phyloP scores from a whole-genome alignment of 2,888 invertebrate genomes.

The Petrophora chlorosata region DNA sequence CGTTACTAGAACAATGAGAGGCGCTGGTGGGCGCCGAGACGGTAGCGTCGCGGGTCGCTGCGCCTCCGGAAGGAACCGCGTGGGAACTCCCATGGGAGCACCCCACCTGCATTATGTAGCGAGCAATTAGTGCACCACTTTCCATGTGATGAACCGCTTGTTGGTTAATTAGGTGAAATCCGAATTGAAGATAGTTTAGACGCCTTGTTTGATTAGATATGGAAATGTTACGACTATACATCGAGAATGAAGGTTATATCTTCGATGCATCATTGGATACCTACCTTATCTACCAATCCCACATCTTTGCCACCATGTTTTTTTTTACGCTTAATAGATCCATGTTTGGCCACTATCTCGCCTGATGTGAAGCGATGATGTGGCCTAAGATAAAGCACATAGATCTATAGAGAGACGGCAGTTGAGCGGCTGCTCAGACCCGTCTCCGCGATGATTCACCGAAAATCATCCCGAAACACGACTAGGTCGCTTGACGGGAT shows the following conservation, averaged over 20 bases:
- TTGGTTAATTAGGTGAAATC: conserved; percentile 21
- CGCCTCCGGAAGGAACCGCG: conserved; percentile 78
- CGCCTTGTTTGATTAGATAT: background rate
- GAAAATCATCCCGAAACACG: no score
- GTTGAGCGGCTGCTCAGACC: no score
- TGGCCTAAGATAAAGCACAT: no score
- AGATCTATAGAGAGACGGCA: no score
- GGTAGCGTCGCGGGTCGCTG: conserved; percentile 80
- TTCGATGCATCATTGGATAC: background rate
- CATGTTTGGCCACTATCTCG: no score
- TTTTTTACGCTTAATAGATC: no score
- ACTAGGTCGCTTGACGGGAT: no score
- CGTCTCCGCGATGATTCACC: no score
- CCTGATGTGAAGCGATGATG: no score
- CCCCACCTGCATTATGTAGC: conserved; percentile 58
- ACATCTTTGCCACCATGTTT: no score
- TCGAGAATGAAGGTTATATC: background rate
- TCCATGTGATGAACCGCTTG: conserved; percentile 13
- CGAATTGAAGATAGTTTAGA: background rate
- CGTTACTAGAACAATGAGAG: conserved; percentile 56
- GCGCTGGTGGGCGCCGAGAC: conserved; percentile 63
- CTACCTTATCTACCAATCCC: background rate
- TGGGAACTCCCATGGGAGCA: conserved; percentile 64
- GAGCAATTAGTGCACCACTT: conserved; percentile 47
- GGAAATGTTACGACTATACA: background rate